A percentile compares a stretch with the other conserved stretches of the same genome.
phyloP scores from a whole-genome alignment of 64 coral and sea anemone genomes.

The Actinia equina region DNA sequence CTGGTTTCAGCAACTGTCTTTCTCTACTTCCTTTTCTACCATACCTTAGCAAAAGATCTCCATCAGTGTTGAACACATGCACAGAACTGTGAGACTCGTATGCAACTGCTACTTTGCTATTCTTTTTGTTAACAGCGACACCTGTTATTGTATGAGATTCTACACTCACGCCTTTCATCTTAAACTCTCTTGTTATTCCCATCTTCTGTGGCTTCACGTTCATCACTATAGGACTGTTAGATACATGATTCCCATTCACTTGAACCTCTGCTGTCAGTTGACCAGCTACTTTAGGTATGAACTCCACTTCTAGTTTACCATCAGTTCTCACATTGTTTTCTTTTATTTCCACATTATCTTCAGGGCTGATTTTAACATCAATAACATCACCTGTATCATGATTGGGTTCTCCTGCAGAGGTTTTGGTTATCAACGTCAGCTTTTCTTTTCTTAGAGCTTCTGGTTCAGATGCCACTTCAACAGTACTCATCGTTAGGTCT shows the following conservation, averaged over 20 bases:
- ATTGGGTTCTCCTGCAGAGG: constrained; percentile 8
- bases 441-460: neutral
- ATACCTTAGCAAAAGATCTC: neutral
- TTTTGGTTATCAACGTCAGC: neutral
- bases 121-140: neutral
- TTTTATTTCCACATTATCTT: constrained; percentile 5
- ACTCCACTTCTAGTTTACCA: neutral
- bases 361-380: constrained; percentile 2
- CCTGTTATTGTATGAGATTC: neutral
- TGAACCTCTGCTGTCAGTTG: neutral
- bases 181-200: neutral
- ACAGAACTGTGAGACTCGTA: neutral
- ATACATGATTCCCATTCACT: too few relatives aligned
- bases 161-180: neutral
- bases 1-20: constrained; percentile 6
- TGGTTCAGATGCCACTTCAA: neutral
- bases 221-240: neutral
- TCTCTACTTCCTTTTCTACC: neutral
- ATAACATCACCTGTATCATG: neutral
- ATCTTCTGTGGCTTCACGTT: neutral
- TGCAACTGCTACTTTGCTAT: neutral
- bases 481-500: neutral
- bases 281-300: constrained; percentile 14
- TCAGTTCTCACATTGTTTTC: neutral
- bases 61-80: neutral